Evolutionary conservation across 92 coral and sea anemone genomes (phyloP).

Genomic region (Palythoa grandis): DNA sequence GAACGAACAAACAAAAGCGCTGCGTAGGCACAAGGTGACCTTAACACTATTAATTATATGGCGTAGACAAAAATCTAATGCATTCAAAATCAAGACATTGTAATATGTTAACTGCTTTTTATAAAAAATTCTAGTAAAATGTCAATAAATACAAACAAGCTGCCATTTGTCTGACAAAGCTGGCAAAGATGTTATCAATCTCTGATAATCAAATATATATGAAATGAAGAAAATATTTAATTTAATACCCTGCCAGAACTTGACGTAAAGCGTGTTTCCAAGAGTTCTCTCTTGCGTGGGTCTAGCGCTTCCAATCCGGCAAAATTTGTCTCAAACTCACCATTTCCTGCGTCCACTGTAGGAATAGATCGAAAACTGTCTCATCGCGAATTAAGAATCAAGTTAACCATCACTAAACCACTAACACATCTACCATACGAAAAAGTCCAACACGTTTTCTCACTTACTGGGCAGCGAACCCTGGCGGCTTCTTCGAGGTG

Average conservation of each 20-base stretch:
- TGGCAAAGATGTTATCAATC: neutral
- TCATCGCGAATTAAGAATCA: neutral
- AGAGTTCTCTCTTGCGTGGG: conserved; percentile 83
- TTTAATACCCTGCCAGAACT: neutral
- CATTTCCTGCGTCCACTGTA: conserved; percentile 55
- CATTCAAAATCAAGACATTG: neutral
- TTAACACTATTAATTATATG: neutral
- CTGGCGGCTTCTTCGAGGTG: conserved; percentile 60
- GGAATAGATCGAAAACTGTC: neutral
- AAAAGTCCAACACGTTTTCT: neutral
- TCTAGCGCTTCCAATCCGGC: conserved; percentile 95
- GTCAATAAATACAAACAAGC: neutral
- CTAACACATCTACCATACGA: neutral
- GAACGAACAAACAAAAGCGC: neutral
- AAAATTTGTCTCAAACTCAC: conserved; percentile 65
- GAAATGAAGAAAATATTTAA: neutral
- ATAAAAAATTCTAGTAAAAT: neutral
- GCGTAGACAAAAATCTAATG: neutral
- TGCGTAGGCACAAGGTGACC: conserved; percentile 3
- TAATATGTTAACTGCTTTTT: neutral
- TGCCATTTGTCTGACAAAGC: neutral
- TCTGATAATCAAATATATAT: neutral
- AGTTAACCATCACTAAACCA: neutral
- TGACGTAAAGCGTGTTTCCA: neutral
- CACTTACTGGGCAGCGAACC: conserved; percentile 49